These are phyloP conservation scores for Oryzaephilus surinamensis DNA, from an alignment of 1,140 invertebrate species.

Conservation along the genomic window DNA sequence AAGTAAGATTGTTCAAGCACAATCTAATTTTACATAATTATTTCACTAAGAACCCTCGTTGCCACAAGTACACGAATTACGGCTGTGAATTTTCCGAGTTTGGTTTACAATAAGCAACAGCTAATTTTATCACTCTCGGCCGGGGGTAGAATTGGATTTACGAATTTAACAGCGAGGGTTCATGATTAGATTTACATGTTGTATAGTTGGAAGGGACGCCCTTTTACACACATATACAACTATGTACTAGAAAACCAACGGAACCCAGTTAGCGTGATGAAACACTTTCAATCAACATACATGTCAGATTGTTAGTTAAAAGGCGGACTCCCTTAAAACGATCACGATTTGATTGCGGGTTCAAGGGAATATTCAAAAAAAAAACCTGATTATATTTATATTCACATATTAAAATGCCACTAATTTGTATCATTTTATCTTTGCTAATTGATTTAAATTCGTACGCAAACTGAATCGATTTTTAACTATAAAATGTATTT, in stretches of 20 bases:
- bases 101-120: constrained; percentile 39
- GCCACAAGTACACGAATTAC: constrained; percentile 34
- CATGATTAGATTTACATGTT: constrained; percentile 37
- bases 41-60: constrained; percentile 27
- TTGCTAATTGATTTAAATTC: too few species aligned
- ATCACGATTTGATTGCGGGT: constrained; percentile 2
- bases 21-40: constrained; percentile 35
- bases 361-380: too few species aligned
- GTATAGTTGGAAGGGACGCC: constrained; percentile 21
- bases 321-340: background rate
- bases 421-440: too few species aligned
- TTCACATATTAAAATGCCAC: too few species aligned
- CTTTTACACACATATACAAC: too few species aligned
- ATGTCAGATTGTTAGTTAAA: constrained; percentile 10
- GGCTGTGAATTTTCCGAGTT: constrained; percentile 37
- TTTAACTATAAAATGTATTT: too few species aligned
- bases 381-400: background rate
- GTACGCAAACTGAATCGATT: too few species aligned
- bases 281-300: constrained; percentile 28
- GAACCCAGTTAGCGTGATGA: constrained; percentile 19
- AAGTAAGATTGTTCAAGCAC: constrained; percentile 24
- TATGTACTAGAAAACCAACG: too few species aligned
- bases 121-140: constrained; percentile 38
- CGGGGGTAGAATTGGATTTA: constrained; percentile 35
- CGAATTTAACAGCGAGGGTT: constrained; percentile 33